Evolutionary conservation across 2,888 invertebrate species (phyloP), one percentile per base, ranked within the genome.

Genomic region (Drosophila multiciliata): DNA sequence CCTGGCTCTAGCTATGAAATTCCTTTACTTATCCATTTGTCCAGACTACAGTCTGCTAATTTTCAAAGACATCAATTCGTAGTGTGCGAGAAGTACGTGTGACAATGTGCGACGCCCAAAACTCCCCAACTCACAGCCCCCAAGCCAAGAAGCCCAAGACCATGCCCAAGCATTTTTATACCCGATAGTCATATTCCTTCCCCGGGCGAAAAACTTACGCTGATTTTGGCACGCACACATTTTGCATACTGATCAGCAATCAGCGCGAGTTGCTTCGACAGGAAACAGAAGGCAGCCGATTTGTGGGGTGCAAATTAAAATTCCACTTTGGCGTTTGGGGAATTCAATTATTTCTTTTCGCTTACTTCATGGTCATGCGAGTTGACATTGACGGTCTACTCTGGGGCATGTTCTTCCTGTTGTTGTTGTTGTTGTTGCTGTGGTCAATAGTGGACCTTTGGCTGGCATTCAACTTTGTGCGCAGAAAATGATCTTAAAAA

Each of bases 191-290:
- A 66, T 69, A 69, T 87, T 82, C 61, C 50, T 54, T 48, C 17
- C 45, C 35, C 49, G 48, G 40, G 45, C 50, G 29, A 55, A 40
- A 69, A 68, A 58, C 80, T 87, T 68, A 80, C 86, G 80, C 84
- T 87, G 90, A 87, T 87, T 87, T 86, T 87, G 82, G 78, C 88
- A 90, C 88, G 90, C 90, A 89, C 88, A 89, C 91, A 86, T 80
- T 86, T 88, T 89, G 91, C 87, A 90, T 89, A 90, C 91, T 89
- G 91, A 90, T 90, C 90, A 90, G 90, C 89, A 87, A 90, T 87
- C 90, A 90, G 83, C 71, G 81, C 71, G 77, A 72, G 72, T 64
- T 67, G 70, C 53, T 58, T 20, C 35, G 33, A 11, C 15, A 23
- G 36, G 23, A 26, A 17, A 40, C 38, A 36, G 53, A n/a, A 50